Conservation (phyloP, 2,797 vertebrate genomes). For the Tympanoctomys barrerae region DNA sequence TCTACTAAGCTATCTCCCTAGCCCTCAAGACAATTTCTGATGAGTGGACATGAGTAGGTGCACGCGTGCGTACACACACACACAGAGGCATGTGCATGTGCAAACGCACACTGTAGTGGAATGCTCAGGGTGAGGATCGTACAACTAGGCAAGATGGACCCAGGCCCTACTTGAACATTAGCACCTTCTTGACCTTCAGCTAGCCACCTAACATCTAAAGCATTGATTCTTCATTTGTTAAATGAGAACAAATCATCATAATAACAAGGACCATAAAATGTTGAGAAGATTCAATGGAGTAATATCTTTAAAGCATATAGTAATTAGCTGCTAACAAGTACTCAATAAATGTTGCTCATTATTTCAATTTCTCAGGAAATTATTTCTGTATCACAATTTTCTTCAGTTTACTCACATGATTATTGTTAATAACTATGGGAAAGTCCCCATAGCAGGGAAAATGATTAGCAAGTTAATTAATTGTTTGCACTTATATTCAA, state of each 20-base stretch:
- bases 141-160: neutral
- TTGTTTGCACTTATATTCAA: constrained; percentile 66
- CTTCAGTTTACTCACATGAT: constrained; percentile 61
- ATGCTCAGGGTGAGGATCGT: neutral
- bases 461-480: constrained; percentile 72
- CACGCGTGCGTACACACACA: too few species aligned
- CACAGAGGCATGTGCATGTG: neutral
- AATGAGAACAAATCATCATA: constrained; percentile 7
- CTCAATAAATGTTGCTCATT: neutral
- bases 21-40: neutral
- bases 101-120: fast-evolving
- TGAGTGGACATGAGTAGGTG: neutral
- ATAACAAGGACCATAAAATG: neutral
- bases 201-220: constrained; percentile 26
- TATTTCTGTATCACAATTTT: constrained; percentile 61
- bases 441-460: constrained; percentile 32
- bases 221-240: neutral
- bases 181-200: constrained; percentile 57
- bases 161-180: neutral
- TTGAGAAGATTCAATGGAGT: constrained; percentile 6
- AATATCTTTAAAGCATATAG: constrained; percentile 34
- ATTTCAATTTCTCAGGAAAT: constrained; percentile 61
- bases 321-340: constrained; percentile 41
- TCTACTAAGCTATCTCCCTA: too few species aligned
- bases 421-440: constrained; percentile 66